Percentiles rank a stretch among this genome's conserved stretches.
phyloP scores from a whole-genome alignment of 2,797 vertebrate species.

The Ctenopoma multispine region DNA sequence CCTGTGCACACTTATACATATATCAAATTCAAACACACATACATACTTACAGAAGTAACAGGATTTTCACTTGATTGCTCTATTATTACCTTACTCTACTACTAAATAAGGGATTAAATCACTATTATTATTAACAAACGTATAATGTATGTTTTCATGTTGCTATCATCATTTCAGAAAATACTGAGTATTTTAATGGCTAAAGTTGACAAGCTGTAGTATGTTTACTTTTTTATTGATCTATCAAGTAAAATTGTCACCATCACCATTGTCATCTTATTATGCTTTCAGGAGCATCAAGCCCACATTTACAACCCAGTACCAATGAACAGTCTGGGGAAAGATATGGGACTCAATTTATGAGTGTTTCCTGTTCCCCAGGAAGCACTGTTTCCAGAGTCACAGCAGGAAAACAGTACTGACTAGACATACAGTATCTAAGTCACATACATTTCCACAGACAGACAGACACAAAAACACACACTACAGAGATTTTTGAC shows the following conservation, averaged over 20 bases:
- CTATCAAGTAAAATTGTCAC: not conserved
- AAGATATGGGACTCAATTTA: constrained; percentile 12
- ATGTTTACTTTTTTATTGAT: not conserved
- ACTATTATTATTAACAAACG: not conserved
- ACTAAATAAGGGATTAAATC: not conserved
- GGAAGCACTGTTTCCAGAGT: not conserved
- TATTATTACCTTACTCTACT: too few species aligned
- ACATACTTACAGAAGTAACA: constrained; percentile 23
- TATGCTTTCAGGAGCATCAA: constrained; percentile 17
- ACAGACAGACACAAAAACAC: not conserved
- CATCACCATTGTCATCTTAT: not conserved
- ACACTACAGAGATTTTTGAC: not conserved
- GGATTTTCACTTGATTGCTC: not conserved
- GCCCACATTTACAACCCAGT: not conserved
- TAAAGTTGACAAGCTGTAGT: not conserved
- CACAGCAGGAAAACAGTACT: not conserved
- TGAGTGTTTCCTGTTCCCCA: too few species aligned
- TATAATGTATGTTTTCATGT: not conserved
- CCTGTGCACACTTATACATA: constrained; percentile 12
- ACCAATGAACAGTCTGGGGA: not conserved
- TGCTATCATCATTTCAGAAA: not conserved
- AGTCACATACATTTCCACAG: not conserved
- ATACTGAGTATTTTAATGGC: not conserved
- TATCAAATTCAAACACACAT: not conserved
- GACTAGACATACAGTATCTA: not conserved